Percentiles rank a stretch among this genome's conserved stretches.
phyloP scores from a whole-genome alignment of 2,797 vertebrate species.

The Decapterus maruadsi region DNA sequence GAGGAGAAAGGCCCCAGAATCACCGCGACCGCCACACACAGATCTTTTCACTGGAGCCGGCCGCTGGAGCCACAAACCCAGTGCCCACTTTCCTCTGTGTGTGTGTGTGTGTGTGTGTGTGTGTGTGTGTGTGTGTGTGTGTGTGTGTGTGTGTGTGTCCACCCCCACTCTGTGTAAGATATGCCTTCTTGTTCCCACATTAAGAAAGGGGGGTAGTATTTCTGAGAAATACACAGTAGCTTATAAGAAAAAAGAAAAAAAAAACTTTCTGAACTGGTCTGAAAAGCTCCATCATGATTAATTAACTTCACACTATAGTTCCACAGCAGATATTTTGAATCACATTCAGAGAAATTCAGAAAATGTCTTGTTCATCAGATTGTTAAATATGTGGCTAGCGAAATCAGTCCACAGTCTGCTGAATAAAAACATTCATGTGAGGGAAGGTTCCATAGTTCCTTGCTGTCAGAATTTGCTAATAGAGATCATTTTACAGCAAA shows the following conservation, averaged over 20 bases:
- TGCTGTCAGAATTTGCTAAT: no score
- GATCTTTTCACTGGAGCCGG: constrained; percentile 66
- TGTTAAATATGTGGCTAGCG: neutral
- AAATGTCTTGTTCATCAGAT: neutral
- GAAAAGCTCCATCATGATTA: constrained; percentile 3
- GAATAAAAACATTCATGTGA: neutral
- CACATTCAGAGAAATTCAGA: neutral
- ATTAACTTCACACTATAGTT: constrained; percentile 4
- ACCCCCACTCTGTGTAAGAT: constrained; percentile 50
- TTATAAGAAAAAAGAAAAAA: neutral
- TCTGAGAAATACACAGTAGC: neutral
- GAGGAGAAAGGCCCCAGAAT: constrained; percentile 76
- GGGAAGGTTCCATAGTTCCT: no score
- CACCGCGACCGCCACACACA: constrained; percentile 73
- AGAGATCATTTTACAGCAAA: no score
- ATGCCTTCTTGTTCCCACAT: constrained; percentile 58
- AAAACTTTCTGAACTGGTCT: constrained; percentile 17
- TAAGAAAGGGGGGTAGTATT: neutral
- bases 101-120: neutral
- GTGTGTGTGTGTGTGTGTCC: neutral
- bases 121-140: neutral
- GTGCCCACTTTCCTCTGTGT: constrained; percentile 38
- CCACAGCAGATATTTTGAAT: neutral
- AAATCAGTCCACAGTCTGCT: neutral
- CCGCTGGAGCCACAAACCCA: constrained; percentile 62